phyloP scores from a whole-genome alignment of 2,113 vertebrate species.

The Melanocharis versteri region DNA sequence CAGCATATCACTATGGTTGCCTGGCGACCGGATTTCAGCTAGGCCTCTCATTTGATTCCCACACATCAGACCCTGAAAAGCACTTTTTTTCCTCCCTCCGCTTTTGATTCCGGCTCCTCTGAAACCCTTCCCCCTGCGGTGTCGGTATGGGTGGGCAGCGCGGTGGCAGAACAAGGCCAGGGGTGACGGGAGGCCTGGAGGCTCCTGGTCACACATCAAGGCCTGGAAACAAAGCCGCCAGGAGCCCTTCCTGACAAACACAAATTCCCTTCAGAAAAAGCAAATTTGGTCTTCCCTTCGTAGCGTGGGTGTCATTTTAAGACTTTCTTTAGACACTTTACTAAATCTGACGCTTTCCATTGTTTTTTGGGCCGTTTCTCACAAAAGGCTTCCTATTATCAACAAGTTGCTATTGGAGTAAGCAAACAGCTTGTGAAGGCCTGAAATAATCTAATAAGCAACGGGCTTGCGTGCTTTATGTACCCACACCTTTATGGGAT shows the following conservation, averaged over 20 bases:
- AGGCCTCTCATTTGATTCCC: slow-evolving; percentile 99
- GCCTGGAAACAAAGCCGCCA: slow-evolving; percentile 93
- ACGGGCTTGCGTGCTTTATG: neutral
- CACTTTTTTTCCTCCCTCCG: slow-evolving; percentile 90
- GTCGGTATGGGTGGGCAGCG: slow-evolving; percentile 98
- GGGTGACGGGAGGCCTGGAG: slow-evolving; percentile 82
- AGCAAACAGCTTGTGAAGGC: slow-evolving; percentile 69
- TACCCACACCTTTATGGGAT: slow-evolving; percentile 20
- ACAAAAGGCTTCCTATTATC: slow-evolving; percentile 75
- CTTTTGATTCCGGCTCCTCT: slow-evolving; percentile 98
- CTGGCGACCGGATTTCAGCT: slow-evolving; percentile 98
- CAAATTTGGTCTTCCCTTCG: slow-evolving; percentile 84
- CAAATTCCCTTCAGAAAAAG: slow-evolving; percentile 90
- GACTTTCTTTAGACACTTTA: slow-evolving; percentile 78
- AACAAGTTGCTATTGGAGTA: slow-evolving; percentile 77
- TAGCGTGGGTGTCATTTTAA: slow-evolving; percentile 78
- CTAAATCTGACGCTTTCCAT: slow-evolving; percentile 77
- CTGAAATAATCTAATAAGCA: slow-evolving; percentile 71
- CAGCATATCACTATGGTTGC: slow-evolving; percentile 97
- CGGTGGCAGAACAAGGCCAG: slow-evolving; percentile 81
- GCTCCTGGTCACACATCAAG: slow-evolving; percentile 98
- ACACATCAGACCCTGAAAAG: slow-evolving; percentile 99
- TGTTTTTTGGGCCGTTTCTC: slow-evolving; percentile 68
- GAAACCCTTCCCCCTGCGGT: slow-evolving; percentile 96
- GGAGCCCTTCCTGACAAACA: slow-evolving; percentile 92